Evolutionary conservation across 2,797 vertebrate species (phyloP).

Genomic region (Numenius phaeopus): DNA sequence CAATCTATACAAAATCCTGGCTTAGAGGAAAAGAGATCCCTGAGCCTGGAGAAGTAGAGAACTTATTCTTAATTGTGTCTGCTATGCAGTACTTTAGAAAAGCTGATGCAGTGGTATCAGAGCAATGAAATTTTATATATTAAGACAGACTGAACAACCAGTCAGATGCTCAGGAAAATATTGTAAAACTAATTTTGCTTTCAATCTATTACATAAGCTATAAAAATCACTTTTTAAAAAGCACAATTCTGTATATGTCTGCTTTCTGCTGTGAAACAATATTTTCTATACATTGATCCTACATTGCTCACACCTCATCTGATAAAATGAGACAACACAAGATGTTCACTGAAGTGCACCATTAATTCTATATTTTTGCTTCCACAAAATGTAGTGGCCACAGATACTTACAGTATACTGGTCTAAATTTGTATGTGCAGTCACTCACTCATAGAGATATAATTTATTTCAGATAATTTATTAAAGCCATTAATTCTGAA

Average conservation of each 20-base stretch:
- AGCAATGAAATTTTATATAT: conserved; percentile 62
- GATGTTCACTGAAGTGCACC: conserved; percentile 2
- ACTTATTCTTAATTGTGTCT: conserved; percentile 70
- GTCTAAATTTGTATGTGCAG: not conserved
- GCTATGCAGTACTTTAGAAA: conserved; percentile 48
- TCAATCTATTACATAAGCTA: conserved; percentile 12
- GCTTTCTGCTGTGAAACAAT: conserved; percentile 9
- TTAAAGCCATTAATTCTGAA: not conserved
- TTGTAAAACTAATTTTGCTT: conserved; percentile 33
- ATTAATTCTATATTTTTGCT: conserved; percentile 30
- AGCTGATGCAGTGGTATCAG: conserved; percentile 50
- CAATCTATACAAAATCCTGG: conserved; percentile 8
- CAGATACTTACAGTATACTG: not conserved
- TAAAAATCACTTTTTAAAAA: conserved; percentile 43
- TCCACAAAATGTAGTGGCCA: conserved; percentile 11
- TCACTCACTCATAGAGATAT: not conserved
- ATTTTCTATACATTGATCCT: conserved; percentile 6
- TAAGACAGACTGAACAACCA: conserved; percentile 55
- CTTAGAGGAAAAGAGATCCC: conserved; percentile 15
- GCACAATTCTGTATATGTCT: conserved; percentile 28
- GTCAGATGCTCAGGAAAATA: conserved; percentile 59
- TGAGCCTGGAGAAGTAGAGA: conserved; percentile 2
- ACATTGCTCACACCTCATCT: not conserved
- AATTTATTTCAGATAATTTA: conserved; percentile 7
- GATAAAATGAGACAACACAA: conserved; percentile 3